phyloP scores from a whole-genome alignment of 2,113 vertebrate species.

The Cnemophilus loriae region DNA sequence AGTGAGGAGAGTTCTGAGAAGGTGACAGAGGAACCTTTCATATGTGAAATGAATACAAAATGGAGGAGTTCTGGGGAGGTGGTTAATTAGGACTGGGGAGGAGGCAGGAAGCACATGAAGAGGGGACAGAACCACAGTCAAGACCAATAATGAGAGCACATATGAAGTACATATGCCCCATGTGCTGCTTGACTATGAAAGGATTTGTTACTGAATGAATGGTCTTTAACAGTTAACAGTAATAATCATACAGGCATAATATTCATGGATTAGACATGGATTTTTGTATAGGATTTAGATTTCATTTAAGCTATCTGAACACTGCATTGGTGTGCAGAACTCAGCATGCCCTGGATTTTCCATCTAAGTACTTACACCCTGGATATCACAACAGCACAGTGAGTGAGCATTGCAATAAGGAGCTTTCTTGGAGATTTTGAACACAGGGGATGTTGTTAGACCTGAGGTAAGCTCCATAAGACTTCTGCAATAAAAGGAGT shows the following conservation, averaged over 20 bases:
- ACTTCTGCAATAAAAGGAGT: neutral
- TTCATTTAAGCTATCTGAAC: neutral
- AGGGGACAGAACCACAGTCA: neutral
- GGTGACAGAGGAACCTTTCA: neutral
- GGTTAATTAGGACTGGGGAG: neutral
- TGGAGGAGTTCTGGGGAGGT: neutral
- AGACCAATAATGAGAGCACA: neutral
- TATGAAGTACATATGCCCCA: neutral
- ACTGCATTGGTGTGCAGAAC: neutral
- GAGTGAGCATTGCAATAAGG: neutral
- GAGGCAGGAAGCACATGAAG: neutral
- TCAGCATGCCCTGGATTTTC: conserved; percentile 26
- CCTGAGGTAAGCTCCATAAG: neutral
- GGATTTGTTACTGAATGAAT: conserved; percentile 16
- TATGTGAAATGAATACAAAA: neutral
- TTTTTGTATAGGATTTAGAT: conserved; percentile 45
- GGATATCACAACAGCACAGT: conserved; percentile 16
- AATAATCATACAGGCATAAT: conserved; percentile 31
- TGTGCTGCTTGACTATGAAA: neutral
- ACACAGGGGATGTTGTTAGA: neutral
- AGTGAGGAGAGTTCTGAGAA: neutral
- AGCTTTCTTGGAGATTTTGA: conserved; percentile 48
- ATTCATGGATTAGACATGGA: conserved; percentile 43
- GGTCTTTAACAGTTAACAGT: conserved; percentile 32
- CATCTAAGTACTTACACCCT: neutral